These are phyloP conservation scores for Phrynosoma platyrhinos DNA, from an alignment of 2,113 vertebrate species.

Conservation along the genomic window DNA sequence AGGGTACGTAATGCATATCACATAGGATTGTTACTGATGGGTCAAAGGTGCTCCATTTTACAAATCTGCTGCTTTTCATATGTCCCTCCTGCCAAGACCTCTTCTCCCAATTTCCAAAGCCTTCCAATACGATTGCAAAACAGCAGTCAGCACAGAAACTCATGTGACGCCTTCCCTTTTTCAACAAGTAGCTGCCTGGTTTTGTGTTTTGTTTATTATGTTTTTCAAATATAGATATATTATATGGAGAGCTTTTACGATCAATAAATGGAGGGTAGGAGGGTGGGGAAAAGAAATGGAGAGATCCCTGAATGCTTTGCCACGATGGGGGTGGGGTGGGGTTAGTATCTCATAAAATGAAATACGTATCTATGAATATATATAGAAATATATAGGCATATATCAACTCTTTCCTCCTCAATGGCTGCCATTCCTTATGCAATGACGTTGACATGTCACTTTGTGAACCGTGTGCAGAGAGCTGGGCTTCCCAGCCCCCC, in stretches of 20 bases:
- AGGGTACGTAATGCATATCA: too few species aligned
- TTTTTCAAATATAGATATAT: conserved; percentile 35
- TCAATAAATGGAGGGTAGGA: conserved; percentile 48
- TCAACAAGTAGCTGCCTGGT: conserved; percentile 25
- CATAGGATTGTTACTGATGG: not conserved
- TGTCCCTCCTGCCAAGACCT: not conserved
- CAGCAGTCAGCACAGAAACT: not conserved
- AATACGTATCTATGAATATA: conserved; percentile 46
- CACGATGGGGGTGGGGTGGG: conserved; percentile 4
- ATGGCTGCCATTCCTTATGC: conserved; percentile 45
- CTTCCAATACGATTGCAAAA: conserved; percentile 1
- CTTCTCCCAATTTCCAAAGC: not conserved
- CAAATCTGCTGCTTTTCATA: not conserved
- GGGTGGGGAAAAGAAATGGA: conserved; percentile 5
- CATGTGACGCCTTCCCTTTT: not conserved
- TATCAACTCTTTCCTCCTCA: conserved; percentile 41
- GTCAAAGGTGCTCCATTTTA: not conserved
- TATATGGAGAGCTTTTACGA: conserved; percentile 51
- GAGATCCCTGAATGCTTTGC: conserved; percentile 24
- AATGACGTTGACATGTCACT: conserved; percentile 13
- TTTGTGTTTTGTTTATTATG: conserved; percentile 27
- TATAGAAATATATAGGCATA: conserved; percentile 48
- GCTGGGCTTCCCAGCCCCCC: not conserved
- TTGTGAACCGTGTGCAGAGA: conserved; percentile 9
- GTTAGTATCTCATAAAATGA: conserved; percentile 58